phyloP scores from a whole-genome alignment of 2,113 vertebrate species.

The Neodon shergylaensis region DNA sequence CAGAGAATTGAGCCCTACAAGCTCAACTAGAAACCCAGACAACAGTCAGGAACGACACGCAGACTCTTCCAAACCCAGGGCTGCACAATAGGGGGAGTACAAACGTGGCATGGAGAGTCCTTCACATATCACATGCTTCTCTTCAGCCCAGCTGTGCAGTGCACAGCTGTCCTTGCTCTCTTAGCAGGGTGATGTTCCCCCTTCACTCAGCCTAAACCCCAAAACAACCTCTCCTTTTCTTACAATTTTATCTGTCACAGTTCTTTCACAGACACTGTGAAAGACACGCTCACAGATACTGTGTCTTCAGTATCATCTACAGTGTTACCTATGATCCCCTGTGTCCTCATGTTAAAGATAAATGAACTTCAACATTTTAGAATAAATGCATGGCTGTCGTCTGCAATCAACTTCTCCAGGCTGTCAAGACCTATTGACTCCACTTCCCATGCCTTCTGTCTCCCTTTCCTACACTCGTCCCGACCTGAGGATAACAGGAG shows the following conservation, averaged over 20 bases:
- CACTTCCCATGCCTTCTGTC: not conserved
- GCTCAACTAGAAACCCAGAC: not conserved
- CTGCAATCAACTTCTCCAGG: fast-evolving
- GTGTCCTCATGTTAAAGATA: not conserved
- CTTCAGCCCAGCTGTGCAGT: not conserved
- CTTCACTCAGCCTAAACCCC: not conserved
- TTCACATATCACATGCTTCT: fast-evolving
- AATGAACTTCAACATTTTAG: not conserved
- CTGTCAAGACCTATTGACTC: not conserved
- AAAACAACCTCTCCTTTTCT: not conserved
- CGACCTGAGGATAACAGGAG: not conserved
- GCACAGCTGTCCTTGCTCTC: not conserved
- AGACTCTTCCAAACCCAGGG: not conserved
- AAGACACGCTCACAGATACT: no score
- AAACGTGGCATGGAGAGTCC: not conserved
- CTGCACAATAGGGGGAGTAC: fast-evolving
- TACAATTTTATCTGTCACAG: not conserved
- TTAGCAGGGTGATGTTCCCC: fast-evolving
- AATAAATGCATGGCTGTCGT: not conserved
- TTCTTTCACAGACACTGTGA: no score
- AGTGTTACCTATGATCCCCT: not conserved
- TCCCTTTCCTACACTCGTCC: not conserved
- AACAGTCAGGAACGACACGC: not conserved
- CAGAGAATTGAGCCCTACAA: not conserved
- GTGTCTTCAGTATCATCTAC: not conserved